Evolutionary conservation across 2,797 vertebrate genomes (phyloP).

Genomic region (Enteromius viviparus): DNA sequence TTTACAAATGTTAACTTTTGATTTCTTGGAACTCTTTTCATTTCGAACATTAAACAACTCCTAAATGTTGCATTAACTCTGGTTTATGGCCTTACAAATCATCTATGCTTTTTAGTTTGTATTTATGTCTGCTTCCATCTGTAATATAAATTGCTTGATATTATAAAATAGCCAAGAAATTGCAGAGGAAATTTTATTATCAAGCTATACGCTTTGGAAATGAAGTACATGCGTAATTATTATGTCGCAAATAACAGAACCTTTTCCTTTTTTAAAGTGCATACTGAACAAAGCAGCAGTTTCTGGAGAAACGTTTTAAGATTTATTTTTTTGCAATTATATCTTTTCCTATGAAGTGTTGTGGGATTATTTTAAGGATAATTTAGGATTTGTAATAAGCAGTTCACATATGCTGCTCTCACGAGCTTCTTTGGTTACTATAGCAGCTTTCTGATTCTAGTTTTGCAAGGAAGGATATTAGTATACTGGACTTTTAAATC

Average conservation of each 20-base stretch:
- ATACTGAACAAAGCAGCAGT: neutral
- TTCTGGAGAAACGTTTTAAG: neutral
- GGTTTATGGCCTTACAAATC: neutral
- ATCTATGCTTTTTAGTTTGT: neutral
- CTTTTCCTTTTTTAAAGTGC: neutral
- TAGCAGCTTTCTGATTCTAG: neutral
- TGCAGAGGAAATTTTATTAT: neutral
- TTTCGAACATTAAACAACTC: neutral
- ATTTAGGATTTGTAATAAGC: neutral
- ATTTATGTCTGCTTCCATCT: neutral
- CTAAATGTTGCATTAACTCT: neutral
- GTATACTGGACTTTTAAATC: neutral
- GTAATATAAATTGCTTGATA: neutral
- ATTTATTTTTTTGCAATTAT: neutral
- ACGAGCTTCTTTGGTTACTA: neutral
- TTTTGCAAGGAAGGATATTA: neutral
- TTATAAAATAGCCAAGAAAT: neutral
- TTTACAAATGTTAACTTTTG: neutral
- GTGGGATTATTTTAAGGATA: neutral
- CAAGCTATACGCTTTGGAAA: neutral
- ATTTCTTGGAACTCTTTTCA: neutral
- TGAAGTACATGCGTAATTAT: neutral
- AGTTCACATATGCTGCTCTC: neutral
- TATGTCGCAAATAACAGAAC: neutral
- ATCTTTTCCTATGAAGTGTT: too few species aligned